phyloP scores from a whole-genome alignment of 2,797 vertebrate genomes.

The Gymnothorax reevesii region DNA sequence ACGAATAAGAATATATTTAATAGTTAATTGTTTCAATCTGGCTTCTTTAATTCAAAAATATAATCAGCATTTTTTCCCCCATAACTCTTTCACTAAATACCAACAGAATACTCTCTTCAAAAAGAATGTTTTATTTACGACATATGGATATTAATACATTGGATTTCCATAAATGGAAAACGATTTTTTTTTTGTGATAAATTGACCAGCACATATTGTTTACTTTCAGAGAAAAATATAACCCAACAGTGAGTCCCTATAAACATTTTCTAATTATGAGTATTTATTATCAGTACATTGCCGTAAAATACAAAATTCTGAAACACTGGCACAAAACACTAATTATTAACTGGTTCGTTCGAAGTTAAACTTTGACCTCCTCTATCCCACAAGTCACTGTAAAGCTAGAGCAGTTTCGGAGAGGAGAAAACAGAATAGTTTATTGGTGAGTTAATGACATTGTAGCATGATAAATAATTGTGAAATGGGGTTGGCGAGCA shows the following conservation, averaged over 20 bases:
- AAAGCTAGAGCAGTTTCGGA: neutral
- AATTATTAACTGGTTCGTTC: constrained; percentile 68
- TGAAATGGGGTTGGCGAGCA: constrained; percentile 1
- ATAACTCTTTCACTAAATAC: no score
- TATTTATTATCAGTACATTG: neutral
- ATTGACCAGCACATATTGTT: neutral
- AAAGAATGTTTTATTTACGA: no score
- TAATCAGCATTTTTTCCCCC: no score
- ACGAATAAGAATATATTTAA: no score
- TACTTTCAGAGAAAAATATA: neutral
- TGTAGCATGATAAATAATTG: constrained; percentile 40
- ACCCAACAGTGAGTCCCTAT: neutral
- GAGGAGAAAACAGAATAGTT: constrained; percentile 31
- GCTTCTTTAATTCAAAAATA: constrained; percentile 27
- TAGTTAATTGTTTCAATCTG: no score
- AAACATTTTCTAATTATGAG: neutral
- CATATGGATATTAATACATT: no score
- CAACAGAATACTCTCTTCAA: no score
- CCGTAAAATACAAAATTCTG: neutral
- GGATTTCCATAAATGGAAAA: no score
- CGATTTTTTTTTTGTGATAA: no score
- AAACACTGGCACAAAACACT: neutral
- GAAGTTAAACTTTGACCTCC: constrained; percentile 67
- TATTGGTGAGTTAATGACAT: constrained; percentile 52
- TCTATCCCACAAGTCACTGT: constrained; percentile 45